Base-by-base conservation (phyloP, 2,888 invertebrate species). In the Ormyrus thymus region DNA sequence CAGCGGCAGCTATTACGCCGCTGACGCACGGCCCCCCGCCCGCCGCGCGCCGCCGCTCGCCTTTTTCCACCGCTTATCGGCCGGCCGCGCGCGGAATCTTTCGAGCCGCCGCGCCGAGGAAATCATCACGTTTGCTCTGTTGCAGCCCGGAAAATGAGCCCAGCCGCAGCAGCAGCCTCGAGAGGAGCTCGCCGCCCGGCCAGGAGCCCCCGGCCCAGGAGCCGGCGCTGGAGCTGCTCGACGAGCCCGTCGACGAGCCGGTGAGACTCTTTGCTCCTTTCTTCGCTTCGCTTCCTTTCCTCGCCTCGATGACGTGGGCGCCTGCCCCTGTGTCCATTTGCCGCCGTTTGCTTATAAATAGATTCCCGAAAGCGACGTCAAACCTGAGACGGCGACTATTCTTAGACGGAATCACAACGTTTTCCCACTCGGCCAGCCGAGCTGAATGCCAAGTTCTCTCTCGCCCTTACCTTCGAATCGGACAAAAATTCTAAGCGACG, bases 191-290 rank as follows among this genome's bases (percentile, higher is more conserved):
- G 45, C 7, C 7, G 29, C 7, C 6, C 45, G 10, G 6, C 43
- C 15, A 51, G 50, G 50, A 50, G 68, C 15, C 11, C 1, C 62
- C 64, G 11, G 53, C 43, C 1, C 69, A 62, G 53, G 84, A 85
- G 59, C 84, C 85, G 50, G 83, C 85, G 53, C 83, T 87, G 29
- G 87, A 87, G 79, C 83, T 87, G 10, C 82, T 87, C 70, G 87
- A 87, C 71, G 87, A 87, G 62, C 87, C 87, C 50, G 87, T 87
- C 81, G 87, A 87, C 83, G 87, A 87, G 77, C 86, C 86, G 81
- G 87, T 87, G 71, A 86, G 86, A 64, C 62, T 29, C 1, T 8
- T 29, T n/a, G n/a, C 71, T 59, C 10, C 7, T 43, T n/a, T 43
- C 43, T 43, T 6, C 51, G 48, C 13, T n/a, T 29, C 46, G 6